Conservation (phyloP, 2,888 invertebrate species). For the Prostheceraeus crozeri region DNA sequence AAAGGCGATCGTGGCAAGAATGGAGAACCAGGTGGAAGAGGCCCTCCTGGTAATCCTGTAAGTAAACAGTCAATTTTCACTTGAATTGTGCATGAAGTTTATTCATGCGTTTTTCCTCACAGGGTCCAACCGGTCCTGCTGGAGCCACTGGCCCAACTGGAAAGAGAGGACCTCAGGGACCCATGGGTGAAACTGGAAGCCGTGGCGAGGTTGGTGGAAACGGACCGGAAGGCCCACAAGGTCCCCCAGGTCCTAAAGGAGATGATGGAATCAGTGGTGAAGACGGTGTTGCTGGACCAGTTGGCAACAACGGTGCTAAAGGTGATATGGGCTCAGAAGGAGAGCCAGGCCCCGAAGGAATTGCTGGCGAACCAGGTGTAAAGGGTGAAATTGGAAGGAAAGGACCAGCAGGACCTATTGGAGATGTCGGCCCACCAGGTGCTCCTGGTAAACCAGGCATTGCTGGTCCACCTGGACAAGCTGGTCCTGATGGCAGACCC, state of each 20-base stretch:
- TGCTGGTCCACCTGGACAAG: constrained; percentile 32
- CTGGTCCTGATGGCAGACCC: constrained; percentile 36
- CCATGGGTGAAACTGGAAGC: constrained; percentile 13
- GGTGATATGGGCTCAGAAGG: constrained; percentile 25
- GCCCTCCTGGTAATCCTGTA: constrained; percentile 27
- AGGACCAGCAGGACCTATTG: constrained; percentile 35
- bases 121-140: constrained; percentile 9
- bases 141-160: no score
- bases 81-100: no score
- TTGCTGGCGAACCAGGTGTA: neutral
- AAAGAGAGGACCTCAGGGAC: constrained; percentile 10
- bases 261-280: neutral
- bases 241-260: constrained; percentile 1
- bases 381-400: constrained; percentile 36
- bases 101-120: no score
- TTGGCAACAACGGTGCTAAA: constrained; percentile 27
- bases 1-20: constrained; percentile 36
- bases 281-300: constrained; percentile 30
- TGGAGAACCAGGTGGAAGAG: constrained; percentile 23
- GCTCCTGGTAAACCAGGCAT: constrained; percentile 30
- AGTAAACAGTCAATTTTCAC: no score
- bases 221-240: constrained; percentile 21
- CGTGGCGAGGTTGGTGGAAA: constrained; percentile 26
- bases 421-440: constrained; percentile 35
- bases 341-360: constrained; percentile 21